Evolutionary conservation across 2,888 invertebrate species (phyloP).

Genomic region (Agriopis leucophaearia): DNA sequence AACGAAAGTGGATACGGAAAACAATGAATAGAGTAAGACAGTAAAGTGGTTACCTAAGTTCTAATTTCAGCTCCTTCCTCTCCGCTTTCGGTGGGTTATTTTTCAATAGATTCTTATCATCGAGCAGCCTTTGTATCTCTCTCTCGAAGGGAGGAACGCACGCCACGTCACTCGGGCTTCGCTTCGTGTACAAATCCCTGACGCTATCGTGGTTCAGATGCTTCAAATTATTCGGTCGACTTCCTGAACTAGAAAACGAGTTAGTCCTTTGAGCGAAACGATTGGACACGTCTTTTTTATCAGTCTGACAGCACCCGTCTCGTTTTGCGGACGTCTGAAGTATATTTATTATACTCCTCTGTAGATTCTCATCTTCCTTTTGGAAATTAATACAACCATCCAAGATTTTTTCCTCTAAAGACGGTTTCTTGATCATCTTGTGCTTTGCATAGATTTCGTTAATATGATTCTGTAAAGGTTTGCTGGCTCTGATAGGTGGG

Average conservation of each 20-base stretch:
- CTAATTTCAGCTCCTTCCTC: conserved; percentile 87
- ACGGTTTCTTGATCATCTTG: conserved; percentile 73
- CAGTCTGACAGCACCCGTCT: conserved; percentile 89
- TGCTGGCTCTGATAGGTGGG: conserved; percentile 84
- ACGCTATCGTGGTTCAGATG: conserved; percentile 82
- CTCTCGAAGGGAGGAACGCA: conserved; percentile 91
- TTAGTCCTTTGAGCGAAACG: conserved; percentile 75
- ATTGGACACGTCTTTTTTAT: conserved; percentile 86
- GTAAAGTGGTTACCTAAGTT: conserved; percentile 73
- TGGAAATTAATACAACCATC: conserved; percentile 72
- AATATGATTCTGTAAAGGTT: conserved; percentile 71
- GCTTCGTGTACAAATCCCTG: conserved; percentile 78
- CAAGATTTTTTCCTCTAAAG: conserved; percentile 75
- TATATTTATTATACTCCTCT: conserved; percentile 82
- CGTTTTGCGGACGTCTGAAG: conserved; percentile 86
- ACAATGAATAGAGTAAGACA: background rate
- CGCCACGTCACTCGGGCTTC: conserved; percentile 82
- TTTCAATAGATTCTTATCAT: conserved; percentile 89
- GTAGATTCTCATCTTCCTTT: conserved; percentile 82
- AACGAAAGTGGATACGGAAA: background rate
- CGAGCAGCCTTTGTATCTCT: conserved; percentile 92
- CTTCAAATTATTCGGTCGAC: conserved; percentile 82
- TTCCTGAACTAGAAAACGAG: conserved; percentile 84
- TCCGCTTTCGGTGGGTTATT: conserved; percentile 88
- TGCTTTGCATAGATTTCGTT: conserved; percentile 78